Evolutionary conservation across 2,888 invertebrate species (phyloP), one percentile per base, ranked within the genome.

Genomic region (Tenthredo distinguenda): DNA sequence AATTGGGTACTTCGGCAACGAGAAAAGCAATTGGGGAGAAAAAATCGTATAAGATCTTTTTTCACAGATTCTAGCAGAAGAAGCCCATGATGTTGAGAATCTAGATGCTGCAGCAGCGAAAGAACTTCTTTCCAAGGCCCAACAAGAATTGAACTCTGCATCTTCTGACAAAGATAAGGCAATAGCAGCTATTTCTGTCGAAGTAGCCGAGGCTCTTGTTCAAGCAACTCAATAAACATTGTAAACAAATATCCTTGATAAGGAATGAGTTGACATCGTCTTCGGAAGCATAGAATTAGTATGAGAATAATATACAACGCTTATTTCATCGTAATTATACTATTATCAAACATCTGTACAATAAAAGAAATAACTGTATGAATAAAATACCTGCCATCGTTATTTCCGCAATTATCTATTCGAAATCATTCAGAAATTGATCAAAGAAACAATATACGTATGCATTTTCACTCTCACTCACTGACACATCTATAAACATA

Each of bases 181-280:
- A 21, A 98, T 98, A 94, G 99, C 99, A 83, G 96, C 96, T 87
- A 98, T 99, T 91, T 98, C 98, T 58, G 94, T 99, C 10, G 99
- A 99, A 94, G 98, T 99, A 84, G 98, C 97, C 83, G 99, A 99
- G 94, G 98, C 98, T 89, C 95, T 99, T 89, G 96, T 98, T 84
- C 98, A 97, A 94, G 99, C 99, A 87, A 95, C 96, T 86, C 94
- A 95, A 93, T 96, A 95, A 95, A 92, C 18, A n/a, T 43, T 47
- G 31, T 88, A 86, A 88, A 86, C 26, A 7, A 71, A 72, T 26
- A 31, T 43, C 74, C 82, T 79, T 65, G 21, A 84, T 71, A 74
- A 65, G 21, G 37, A 40, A 55, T 43, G 65, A 85, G 85, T 84
- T 84, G 21, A n/a, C 62, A 62, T 85, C 31, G 58, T 65, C 58